Percentiles rank a stretch among this genome's conserved stretches.
Conservation (phyloP, 30 jellyfish, hydroid and myxozoan genomes). For the Pseudorhiza aurosa region DNA sequence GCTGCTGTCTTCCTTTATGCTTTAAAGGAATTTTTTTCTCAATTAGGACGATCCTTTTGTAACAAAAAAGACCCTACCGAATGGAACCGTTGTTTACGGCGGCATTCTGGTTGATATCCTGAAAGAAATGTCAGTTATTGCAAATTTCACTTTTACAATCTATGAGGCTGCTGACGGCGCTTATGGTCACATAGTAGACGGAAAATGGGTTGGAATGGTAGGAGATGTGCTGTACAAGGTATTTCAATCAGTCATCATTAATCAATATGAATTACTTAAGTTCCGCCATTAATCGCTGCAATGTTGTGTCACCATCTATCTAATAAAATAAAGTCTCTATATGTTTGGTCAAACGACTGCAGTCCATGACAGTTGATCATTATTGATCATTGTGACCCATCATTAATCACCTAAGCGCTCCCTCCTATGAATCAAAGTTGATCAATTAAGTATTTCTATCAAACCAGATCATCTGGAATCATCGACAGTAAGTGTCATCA, state of each 20-base stretch:
- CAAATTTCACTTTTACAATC: slow-evolving; percentile 41
- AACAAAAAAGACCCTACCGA: slow-evolving; percentile 2
- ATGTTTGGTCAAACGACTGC: too few species aligned
- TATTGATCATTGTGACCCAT: too few species aligned
- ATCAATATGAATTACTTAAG: neutral
- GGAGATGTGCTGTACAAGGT: slow-evolving; percentile 69
- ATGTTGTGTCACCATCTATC: too few species aligned
- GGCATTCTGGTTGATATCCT: slow-evolving; percentile 39
- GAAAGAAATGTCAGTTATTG: slow-evolving; percentile 20
- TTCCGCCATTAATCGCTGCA: neutral
- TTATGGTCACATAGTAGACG: slow-evolving; percentile 36
- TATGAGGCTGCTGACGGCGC: slow-evolving; percentile 31
- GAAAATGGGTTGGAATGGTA: slow-evolving; percentile 57
- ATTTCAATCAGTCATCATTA: neutral
- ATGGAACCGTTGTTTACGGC: slow-evolving; percentile 36
- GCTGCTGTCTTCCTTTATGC: too few species aligned
- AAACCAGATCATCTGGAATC: too few species aligned
- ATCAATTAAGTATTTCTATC: too few species aligned
- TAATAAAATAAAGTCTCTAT: too few species aligned
- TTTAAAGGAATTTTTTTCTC: neutral
- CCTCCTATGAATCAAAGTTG: too few species aligned
- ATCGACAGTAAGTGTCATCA: too few species aligned
- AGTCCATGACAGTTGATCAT: too few species aligned
- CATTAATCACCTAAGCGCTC: too few species aligned
- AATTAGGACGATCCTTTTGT: slow-evolving; percentile 23